These are phyloP conservation scores for Echinops telfairi DNA, from an alignment of 2,113 vertebrate species.

Conservation along the genomic window DNA sequence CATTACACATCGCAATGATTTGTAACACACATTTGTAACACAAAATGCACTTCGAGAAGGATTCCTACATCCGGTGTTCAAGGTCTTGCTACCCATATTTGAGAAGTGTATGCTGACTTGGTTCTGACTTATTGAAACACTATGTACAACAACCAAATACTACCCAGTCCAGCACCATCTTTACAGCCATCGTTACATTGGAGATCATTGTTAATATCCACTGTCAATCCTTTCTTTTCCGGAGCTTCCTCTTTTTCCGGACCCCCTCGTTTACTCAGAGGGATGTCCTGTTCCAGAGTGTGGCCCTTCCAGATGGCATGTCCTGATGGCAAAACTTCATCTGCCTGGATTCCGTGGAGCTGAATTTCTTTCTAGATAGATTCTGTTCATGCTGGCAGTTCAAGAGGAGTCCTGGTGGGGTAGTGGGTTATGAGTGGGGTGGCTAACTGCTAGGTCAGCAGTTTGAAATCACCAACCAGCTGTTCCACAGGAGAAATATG, in stretches of 20 bases:
- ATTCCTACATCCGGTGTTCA: not conserved
- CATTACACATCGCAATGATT: not conserved
- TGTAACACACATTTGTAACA: slow-evolving; percentile 15
- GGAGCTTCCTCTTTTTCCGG: too few relatives aligned
- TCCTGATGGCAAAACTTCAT: too few relatives aligned
- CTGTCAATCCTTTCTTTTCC: not conserved
- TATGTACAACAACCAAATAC: not conserved
- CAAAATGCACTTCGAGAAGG: not conserved
- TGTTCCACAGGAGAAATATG: too few relatives aligned
- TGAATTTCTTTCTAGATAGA: too few relatives aligned
- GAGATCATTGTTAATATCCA: not conserved
- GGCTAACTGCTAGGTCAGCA: too few relatives aligned
- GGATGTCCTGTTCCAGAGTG: not conserved
- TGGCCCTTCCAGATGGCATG: not conserved
- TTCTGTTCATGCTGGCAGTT: too few relatives aligned
- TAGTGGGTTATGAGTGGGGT: too few relatives aligned
- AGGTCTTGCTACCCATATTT: not conserved
- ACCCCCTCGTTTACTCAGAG: not conserved
- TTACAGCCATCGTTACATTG: not conserved
- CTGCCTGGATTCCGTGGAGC: too few relatives aligned
- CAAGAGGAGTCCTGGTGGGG: too few relatives aligned
- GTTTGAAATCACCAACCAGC: too few relatives aligned
- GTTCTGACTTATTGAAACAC: too few relatives aligned
- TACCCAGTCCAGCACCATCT: not conserved
- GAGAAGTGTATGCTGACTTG: not conserved